phyloP scores from a whole-genome alignment of 2,888 invertebrate genomes.

The Bellardia pandia region DNA sequence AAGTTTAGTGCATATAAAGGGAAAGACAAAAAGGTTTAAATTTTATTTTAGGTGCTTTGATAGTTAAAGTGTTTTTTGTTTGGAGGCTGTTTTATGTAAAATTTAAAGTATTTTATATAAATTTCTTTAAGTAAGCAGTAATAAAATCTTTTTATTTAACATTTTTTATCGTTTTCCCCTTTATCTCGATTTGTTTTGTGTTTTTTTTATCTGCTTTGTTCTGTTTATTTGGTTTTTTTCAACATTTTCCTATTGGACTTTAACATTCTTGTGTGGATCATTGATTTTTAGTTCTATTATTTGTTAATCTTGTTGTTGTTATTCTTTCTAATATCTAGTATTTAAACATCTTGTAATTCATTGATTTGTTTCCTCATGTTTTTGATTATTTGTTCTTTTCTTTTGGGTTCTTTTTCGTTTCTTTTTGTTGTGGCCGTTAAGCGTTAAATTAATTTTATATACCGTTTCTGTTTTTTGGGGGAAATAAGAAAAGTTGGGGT shows the following conservation, averaged over 20 bases:
- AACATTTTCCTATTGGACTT: conserved; percentile 58
- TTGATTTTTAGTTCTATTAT: conserved; percentile 52
- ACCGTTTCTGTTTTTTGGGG: conserved; percentile 11
- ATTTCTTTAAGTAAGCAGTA: neutral
- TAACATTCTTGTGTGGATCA: conserved; percentile 48
- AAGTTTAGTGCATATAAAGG: neutral
- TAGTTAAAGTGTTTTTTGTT: too few relatives aligned
- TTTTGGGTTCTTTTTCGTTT: conserved; percentile 20
- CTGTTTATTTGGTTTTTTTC: conserved; percentile 1
- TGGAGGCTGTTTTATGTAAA: too few relatives aligned
- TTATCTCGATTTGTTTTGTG: neutral
- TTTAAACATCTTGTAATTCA: conserved; percentile 58
- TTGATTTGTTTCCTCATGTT: conserved; percentile 37
- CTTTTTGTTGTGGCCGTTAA: conserved; percentile 41
- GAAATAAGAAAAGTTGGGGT: neutral
- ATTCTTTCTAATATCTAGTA: conserved; percentile 2
- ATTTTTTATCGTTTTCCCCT: conserved; percentile 9
- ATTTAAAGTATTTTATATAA: neutral
- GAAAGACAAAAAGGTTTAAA: neutral
- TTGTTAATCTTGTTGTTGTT: conserved; percentile 38
- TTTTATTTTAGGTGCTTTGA: too few relatives aligned
- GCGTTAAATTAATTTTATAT: conserved; percentile 62
- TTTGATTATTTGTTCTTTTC: conserved; percentile 1
- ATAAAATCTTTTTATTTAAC: neutral
- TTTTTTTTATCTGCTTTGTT: conserved; percentile 30